phyloP scores from a whole-genome alignment of 1,140 invertebrate genomes.

The Callitettix versicolor region DNA sequence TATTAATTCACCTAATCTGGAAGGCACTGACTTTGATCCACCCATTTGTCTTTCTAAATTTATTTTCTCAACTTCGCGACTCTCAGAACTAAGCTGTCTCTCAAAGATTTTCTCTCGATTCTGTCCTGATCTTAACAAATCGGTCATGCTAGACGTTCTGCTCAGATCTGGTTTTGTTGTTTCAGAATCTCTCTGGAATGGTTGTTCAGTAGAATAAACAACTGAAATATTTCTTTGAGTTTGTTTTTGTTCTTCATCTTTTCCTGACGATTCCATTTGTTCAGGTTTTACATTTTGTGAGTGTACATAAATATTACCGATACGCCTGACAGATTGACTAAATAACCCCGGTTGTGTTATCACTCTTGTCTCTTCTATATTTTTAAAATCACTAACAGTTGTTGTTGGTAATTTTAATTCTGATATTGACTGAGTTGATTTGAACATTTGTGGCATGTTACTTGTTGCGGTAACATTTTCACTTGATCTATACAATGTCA shows the following conservation, averaged over 20 bases:
- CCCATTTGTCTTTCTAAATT: too few relatives aligned
- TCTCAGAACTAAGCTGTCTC: too few relatives aligned
- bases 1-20: conserved; percentile 2
- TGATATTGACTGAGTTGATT: neutral
- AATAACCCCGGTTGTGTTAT: neutral
- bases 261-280: neutral
- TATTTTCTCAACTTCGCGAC: too few relatives aligned
- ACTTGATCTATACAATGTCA: conserved; percentile 3
- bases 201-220: neutral
- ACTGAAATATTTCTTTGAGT: neutral
- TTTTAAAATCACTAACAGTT: neutral
- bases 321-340: neutral
- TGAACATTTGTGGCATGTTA: neutral
- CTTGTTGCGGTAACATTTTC: neutral
- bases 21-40: neutral
- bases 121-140: too few relatives aligned
- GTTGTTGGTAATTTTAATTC: conserved; percentile 2
- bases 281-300: conserved; percentile 1
- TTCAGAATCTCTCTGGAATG: too few relatives aligned
- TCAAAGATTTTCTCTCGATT: too few relatives aligned
- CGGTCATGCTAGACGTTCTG: too few relatives aligned
- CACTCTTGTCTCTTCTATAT: neutral
- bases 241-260: neutral
- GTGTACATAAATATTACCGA: conserved; percentile 14
- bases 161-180: too few relatives aligned